Conservation (phyloP, 2,113 vertebrate species). For the Naja naja region DNA sequence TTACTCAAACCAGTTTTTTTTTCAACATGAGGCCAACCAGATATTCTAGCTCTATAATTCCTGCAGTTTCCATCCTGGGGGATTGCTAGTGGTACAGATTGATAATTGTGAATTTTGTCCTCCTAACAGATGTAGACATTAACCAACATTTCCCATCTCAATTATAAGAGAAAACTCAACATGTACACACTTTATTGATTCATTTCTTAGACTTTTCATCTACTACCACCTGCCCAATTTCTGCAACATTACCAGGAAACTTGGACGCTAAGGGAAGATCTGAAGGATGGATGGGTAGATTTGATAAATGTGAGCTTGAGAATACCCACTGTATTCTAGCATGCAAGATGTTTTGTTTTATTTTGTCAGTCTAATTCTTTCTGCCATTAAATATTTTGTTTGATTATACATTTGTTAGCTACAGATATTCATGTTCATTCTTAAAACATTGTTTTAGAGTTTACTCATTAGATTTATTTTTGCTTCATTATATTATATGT, state of each 20-base stretch:
- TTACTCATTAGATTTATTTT: not conserved
- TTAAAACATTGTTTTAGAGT: not conserved
- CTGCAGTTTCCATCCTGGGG: not conserved
- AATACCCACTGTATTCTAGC: not conserved
- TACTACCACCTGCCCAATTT: not conserved
- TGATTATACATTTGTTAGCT: not conserved
- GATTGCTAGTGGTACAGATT: not conserved
- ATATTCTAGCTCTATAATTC: not conserved
- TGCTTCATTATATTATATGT: not conserved
- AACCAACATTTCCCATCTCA: not conserved
- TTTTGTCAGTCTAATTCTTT: not conserved
- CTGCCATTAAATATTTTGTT: not conserved
- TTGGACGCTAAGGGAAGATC: not conserved
- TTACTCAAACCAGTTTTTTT: not conserved
- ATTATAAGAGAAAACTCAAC: not conserved
- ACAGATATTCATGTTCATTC: not conserved
- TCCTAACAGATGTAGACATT: not conserved
- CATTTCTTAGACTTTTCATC: not conserved
- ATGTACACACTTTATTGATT: not conserved
- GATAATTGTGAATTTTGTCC: not conserved
- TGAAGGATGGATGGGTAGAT: not conserved
- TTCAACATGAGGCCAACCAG: not conserved
- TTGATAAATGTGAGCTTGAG: not conserved
- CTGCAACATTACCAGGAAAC: not conserved
- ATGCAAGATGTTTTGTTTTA: not conserved